Evolutionary conservation across 2,888 invertebrate species (phyloP).

Genomic region (Autographa gamma): DNA sequence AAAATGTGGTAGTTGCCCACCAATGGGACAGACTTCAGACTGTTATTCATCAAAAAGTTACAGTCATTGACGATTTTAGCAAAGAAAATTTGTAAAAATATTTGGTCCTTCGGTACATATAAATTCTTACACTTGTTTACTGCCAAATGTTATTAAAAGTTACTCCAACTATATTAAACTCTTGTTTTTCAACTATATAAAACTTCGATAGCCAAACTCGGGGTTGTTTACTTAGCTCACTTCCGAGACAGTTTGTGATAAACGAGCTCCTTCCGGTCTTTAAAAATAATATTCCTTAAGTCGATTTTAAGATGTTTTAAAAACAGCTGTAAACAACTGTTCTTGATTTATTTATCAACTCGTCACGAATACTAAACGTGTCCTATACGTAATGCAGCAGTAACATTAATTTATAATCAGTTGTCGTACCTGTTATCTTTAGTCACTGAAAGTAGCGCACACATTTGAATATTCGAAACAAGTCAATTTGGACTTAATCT

Average conservation of each 20-base stretch:
- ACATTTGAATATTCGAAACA: slow-evolving; percentile 44
- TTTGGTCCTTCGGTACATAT: not conserved
- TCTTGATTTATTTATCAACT: slow-evolving; percentile 12
- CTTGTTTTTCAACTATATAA: not conserved
- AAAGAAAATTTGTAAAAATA: too few species aligned
- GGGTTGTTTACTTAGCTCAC: slow-evolving; percentile 2
- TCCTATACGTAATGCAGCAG: slow-evolving; percentile 20
- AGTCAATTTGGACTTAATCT: slow-evolving; percentile 19
- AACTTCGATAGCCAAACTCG: not conserved
- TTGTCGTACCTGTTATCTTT: slow-evolving; percentile 41
- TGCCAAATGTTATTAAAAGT: not conserved
- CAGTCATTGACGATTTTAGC: too few species aligned
- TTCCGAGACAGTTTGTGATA: slow-evolving; percentile 1
- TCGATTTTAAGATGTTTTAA: not conserved
- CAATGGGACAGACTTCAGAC: too few species aligned
- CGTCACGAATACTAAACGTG: slow-evolving; percentile 25
- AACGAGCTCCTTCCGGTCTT: not conserved
- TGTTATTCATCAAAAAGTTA: too few species aligned
- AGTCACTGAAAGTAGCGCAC: slow-evolving; percentile 33
- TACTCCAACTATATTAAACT: too few species aligned
- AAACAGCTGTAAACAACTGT: not conserved
- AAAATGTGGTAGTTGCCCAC: too few species aligned
- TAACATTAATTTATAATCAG: slow-evolving; percentile 50
- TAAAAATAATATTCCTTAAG: not conserved
- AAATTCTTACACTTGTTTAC: not conserved